Base-by-base conservation (phyloP, 2,797 vertebrate genomes). In the Sphenopsis melanotis region DNA sequence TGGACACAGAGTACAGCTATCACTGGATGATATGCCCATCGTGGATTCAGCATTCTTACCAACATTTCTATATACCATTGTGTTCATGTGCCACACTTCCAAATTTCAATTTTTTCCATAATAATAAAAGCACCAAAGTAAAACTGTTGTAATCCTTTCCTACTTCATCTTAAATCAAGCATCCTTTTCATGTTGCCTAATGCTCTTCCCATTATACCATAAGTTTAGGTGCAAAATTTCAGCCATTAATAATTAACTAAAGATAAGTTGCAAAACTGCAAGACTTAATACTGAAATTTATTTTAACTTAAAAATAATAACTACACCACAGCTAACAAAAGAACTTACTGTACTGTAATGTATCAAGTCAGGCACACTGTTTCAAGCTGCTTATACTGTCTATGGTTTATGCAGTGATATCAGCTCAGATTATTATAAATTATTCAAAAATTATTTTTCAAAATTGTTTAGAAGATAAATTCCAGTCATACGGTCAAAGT, bases 141-240 rank as follows among this genome's bases (percentile, higher is more conserved):
- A 87, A 89, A 68, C 3, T 23, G 36, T 37, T 53, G 11, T 52
- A 79, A 87, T 79, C 30, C 18, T 32, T 74, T 83, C 32, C 55
- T 19, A 50, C 5, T 66, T 91, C 36, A 74, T 59, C 34, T 89
- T 69, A 87, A 87, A 91, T 69, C 34, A 83, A 59, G 24, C 15
- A 42, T 11, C 8, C 5, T 85, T 76, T 83, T 53, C 60, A 70
- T 44, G 22, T 17, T 85, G n/a, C 34, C 37, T 82, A 39, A 42
- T 52, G 12, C 80, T 39, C 32, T 87, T 64, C 32, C 16, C 47
- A 46, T 50, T 79, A 39, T 2, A 0, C 18, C 0, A 0, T 49
- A 87, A 83, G 23, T 59, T 89, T 29, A 87, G 21, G 19, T 4
- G 1, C 66, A 87, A 89, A 50, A 87, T 87, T 82, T 78, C 52